Evolutionary conservation across 2,888 invertebrate species (phyloP).

Genomic region (Trachelus troglodyta): DNA sequence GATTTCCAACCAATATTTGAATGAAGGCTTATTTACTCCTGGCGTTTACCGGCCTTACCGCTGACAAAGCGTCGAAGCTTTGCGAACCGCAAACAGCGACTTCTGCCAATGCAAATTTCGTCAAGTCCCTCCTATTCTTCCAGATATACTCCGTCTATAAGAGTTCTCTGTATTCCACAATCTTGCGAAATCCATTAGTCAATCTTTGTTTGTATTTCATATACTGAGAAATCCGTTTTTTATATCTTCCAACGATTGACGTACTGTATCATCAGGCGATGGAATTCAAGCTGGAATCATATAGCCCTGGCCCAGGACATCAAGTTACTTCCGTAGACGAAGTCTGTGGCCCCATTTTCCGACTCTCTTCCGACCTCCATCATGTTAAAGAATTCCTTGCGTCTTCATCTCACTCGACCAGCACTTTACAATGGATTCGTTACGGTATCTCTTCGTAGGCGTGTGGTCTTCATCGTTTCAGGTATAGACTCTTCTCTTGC

Average conservation of each 20-base stretch:
- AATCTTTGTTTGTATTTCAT: not conserved
- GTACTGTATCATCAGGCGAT: not conserved
- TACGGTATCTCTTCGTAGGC: slow-evolving; percentile 15
- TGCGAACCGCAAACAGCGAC: not conserved
- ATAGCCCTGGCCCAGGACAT: not conserved
- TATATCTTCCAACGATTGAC: not conserved
- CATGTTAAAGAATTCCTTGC: not conserved
- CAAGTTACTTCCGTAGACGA: not conserved
- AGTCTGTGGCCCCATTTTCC: not conserved
- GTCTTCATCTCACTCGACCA: slow-evolving; percentile 1
- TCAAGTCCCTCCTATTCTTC: not conserved
- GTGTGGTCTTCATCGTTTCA: slow-evolving; percentile 8
- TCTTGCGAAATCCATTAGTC: not conserved
- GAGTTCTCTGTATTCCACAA: not conserved
- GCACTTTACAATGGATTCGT: slow-evolving; percentile 16
- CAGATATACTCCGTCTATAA: not conserved
- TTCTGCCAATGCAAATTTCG: not conserved
- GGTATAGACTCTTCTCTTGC: not conserved
- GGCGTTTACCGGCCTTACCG: slow-evolving; percentile 12
- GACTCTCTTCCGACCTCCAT: not conserved
- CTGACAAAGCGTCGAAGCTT: slow-evolving; percentile 16
- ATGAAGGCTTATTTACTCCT: slow-evolving; percentile 28
- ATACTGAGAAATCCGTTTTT: not conserved
- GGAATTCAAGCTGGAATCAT: not conserved
- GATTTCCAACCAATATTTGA: slow-evolving; percentile 34